Evolutionary conservation across 2,113 vertebrate species (phyloP).

Genomic region (Grantiella picta): DNA sequence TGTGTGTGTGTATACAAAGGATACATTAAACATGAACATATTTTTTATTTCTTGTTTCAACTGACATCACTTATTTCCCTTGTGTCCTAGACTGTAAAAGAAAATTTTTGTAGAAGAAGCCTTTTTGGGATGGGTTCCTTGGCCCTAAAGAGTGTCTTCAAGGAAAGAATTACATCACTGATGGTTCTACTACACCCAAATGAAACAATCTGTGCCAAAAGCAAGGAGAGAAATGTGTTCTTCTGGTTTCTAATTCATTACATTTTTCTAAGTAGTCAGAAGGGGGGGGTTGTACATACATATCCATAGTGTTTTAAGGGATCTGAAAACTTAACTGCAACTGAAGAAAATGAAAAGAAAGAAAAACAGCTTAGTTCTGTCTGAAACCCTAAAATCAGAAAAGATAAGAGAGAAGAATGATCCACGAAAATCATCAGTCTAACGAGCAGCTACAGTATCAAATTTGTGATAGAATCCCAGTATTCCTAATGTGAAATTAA

Average conservation of each 20-base stretch:
- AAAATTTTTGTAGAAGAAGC: neutral
- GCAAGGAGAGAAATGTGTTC: neutral
- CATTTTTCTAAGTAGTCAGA: neutral
- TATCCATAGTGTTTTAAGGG: neutral
- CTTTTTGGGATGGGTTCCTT: neutral
- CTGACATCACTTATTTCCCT: neutral
- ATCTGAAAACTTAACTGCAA: neutral
- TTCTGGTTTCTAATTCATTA: neutral
- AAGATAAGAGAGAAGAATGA: neutral
- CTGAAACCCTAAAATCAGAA: neutral
- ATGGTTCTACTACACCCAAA: neutral
- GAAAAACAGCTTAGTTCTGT: neutral
- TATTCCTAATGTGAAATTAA: neutral
- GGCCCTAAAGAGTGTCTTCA: neutral
- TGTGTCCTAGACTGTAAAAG: neutral
- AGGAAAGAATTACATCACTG: neutral
- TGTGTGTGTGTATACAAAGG: neutral
- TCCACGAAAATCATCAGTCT: neutral
- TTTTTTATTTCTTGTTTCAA: neutral
- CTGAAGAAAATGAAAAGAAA: neutral
- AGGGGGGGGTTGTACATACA: neutral
- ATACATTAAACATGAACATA: neutral
- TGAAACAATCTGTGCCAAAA: neutral
- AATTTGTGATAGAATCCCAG: neutral
- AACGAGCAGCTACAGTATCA: neutral